Percentiles rank a stretch among this genome's conserved stretches.
Evolutionary conservation across 1,140 invertebrate genomes (phyloP).

Genomic region (Drosophila watanabei): DNA sequence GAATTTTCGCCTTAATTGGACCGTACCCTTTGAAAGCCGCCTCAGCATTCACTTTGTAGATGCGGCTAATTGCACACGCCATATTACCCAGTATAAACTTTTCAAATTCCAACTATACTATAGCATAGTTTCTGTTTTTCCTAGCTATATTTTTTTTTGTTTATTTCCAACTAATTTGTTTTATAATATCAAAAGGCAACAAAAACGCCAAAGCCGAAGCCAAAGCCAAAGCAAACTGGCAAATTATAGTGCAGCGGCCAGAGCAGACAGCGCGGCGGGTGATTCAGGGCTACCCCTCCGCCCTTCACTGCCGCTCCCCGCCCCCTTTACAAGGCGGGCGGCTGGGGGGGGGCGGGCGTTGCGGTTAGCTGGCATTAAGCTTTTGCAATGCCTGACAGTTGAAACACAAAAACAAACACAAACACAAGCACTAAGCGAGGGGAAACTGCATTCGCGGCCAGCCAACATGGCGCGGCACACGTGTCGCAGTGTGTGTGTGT

Average conservation of each 20-base stretch:
- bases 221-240: constrained; percentile 59
- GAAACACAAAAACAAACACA: constrained; percentile 42
- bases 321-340: background rate
- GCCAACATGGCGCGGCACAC: constrained; percentile 79
- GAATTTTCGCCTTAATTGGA: constrained; percentile 34
- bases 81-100: constrained; percentile 50
- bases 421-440: constrained; percentile 17
- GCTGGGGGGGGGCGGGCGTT: constrained; percentile 24
- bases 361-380: constrained; percentile 73
- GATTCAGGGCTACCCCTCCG: constrained; percentile 31
- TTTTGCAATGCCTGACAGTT: constrained; percentile 76
- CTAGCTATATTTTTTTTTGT: constrained; percentile 40
- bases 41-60: constrained; percentile 46
- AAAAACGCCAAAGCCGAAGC: constrained; percentile 47
- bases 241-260: constrained; percentile 73
- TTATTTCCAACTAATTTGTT: constrained; percentile 76
- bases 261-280: constrained; percentile 79
- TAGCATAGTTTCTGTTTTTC: constrained; percentile 32
- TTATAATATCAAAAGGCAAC: constrained; percentile 74
- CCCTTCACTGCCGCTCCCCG: background rate
- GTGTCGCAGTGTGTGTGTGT: constrained; percentile 40
- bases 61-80: constrained; percentile 75
- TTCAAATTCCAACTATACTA: constrained; percentile 58
- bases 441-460: constrained; percentile 64
- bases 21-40: constrained; percentile 33